These are phyloP conservation scores for Brenthis daphne DNA, from an alignment of 2,888 invertebrate species.

Conservation along the genomic window DNA sequence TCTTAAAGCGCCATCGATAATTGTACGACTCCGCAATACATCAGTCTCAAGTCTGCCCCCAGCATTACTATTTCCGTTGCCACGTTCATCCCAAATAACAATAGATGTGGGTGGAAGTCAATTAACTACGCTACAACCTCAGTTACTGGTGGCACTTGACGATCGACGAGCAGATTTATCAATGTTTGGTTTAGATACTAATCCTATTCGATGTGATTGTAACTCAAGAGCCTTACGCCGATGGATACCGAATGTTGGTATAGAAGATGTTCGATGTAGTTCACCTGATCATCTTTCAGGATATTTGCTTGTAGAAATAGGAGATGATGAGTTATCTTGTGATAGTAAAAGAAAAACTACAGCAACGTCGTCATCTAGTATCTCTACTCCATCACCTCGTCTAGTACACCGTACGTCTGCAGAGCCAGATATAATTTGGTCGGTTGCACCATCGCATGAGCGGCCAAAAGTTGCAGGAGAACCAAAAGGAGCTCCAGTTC, in stretches of 20 bases:
- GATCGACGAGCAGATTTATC: conserved; percentile 89
- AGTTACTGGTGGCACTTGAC: conserved; percentile 90
- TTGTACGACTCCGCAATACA: conserved; percentile 90
- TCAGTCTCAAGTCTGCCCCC: conserved; percentile 90
- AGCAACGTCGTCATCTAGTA: conserved; percentile 57
- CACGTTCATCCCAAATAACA: conserved; percentile 90
- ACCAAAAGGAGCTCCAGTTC: conserved; percentile 82
- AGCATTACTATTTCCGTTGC: conserved; percentile 92
- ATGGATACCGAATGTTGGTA: conserved; percentile 87
- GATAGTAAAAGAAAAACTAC: conserved; percentile 84
- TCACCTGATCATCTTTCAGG: conserved; percentile 87
- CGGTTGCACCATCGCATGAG: conserved; percentile 87
- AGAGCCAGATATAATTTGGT: conserved; percentile 95
- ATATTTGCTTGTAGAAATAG: conserved; percentile 87
- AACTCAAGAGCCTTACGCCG: conserved; percentile 89
- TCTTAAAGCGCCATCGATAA: conserved; percentile 86
- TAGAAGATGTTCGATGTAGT: conserved; percentile 84
- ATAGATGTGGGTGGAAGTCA: conserved; percentile 91
- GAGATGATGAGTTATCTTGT: conserved; percentile 91
- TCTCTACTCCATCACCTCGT: conserved; percentile 73
- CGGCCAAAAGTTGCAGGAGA: conserved; percentile 82
- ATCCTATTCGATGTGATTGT: conserved; percentile 94
- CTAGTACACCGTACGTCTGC: conserved; percentile 84
- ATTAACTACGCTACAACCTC: conserved; percentile 88
- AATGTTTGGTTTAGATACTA: conserved; percentile 88